Evolutionary conservation across 2,113 vertebrate species (phyloP), one percentile per base, ranked within the genome.

Genomic region (Lamprologus speciosus): DNA sequence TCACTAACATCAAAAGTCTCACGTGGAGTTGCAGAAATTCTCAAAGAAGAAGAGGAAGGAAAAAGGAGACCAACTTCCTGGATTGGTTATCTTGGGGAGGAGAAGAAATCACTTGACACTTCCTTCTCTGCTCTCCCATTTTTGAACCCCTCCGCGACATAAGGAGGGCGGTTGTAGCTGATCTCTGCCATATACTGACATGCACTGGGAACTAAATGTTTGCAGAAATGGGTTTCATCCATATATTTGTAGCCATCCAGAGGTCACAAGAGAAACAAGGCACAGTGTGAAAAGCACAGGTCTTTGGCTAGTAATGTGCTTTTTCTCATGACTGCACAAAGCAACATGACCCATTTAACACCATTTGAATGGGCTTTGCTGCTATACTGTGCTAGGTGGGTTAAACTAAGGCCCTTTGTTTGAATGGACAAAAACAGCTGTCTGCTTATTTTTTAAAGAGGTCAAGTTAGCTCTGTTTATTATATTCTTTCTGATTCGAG

Each of bases 331-430:
- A 93, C 93, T 90, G 80, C 82, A 80, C 78, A 42, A 68, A 90
- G 81, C 42, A 87, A 88, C 81, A 80, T 94, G 93, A 95, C 94
- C 94, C 85, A 95, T 89, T 94, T 95, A 89, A 89, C 94, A 81
- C 45, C 54, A 63, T 45, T 70, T 93, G 91, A 93, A 93, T 83
- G 81, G 84, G 55, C 84, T 88, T 88, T 84, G 58, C 73, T 84
- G 63, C 16, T 58, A 26, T 54, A 33, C 73, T 84, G 19, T 16
- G 14, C 16, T 83, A 65, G 65, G 5, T 73, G 65, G 37, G 37
- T 73, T 45, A 50, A 28, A 57, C 78, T 58, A n/a, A 70, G 70
- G 51, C 17, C 11, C 16, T 82, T 70, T 19, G 47, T 51, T 42
- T 70, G 58, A 91, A 31, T 78, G 60, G 45, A 86, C 47, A 82